These are phyloP conservation scores for Pelmatolapia mariae DNA, from an alignment of 2,113 vertebrate species.

Conservation along the genomic window DNA sequence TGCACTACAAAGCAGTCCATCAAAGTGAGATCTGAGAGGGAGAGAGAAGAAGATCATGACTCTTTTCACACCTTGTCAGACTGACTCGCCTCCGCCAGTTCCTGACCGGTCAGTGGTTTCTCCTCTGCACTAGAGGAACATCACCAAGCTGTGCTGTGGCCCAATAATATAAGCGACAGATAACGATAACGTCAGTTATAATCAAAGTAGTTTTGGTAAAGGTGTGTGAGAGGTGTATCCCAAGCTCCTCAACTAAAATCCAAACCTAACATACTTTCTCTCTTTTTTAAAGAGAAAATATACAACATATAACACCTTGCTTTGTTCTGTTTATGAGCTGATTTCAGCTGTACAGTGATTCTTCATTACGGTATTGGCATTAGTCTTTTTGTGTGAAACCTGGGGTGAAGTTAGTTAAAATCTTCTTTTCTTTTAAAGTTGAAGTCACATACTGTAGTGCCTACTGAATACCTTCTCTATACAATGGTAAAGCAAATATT, in stretches of 20 bases:
- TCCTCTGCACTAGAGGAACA: background rate
- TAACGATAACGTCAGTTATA: background rate
- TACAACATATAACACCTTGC: background rate
- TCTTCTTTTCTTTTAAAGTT: background rate
- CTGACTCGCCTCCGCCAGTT: slow-evolving; percentile 35
- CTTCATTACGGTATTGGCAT: background rate
- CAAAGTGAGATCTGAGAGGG: slow-evolving; percentile 64
- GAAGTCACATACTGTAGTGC: background rate
- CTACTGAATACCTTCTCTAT: background rate
- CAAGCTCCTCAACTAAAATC: background rate
- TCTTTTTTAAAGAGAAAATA: background rate
- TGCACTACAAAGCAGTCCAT: slow-evolving; percentile 66
- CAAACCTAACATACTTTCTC: background rate
- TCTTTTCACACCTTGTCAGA: slow-evolving; percentile 72
- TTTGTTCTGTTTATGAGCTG: background rate
- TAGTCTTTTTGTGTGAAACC: background rate
- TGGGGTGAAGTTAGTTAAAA: background rate
- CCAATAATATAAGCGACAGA: background rate
- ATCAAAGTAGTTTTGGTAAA: background rate
- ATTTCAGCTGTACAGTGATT: background rate
- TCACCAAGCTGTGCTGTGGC: background rate
- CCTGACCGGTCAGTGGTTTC: slow-evolving; percentile 30
- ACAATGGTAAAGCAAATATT: background rate
- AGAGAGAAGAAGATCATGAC: slow-evolving; percentile 61
- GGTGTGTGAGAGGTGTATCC: background rate